A percentile compares a stretch with the other conserved stretches of the same genome.
Conservation (phyloP, 2,113 vertebrate species). For the Rissa tridactyla region DNA sequence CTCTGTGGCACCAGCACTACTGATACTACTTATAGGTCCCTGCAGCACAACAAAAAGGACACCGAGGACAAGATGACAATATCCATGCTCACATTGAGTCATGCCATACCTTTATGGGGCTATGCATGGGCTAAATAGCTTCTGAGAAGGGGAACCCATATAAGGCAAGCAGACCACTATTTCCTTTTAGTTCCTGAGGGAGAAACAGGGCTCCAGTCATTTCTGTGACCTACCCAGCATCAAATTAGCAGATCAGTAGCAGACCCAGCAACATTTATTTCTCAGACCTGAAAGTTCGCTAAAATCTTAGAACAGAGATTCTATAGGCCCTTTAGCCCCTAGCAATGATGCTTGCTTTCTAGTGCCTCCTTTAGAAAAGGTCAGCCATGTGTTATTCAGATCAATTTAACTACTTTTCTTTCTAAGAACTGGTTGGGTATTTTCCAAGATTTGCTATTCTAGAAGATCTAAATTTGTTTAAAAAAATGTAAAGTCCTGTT, state of each 20-base stretch:
- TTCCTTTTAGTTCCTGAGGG: neutral
- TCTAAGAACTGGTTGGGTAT: neutral
- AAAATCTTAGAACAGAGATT: neutral
- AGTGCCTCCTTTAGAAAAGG: neutral
- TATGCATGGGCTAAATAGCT: neutral
- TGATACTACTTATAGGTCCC: neutral
- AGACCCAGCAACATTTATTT: neutral
- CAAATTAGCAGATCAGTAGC: neutral
- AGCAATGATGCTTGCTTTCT: neutral
- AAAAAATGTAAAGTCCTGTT: neutral
- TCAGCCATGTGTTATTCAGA: neutral
- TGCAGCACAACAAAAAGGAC: neutral
- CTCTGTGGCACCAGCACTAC: neutral
- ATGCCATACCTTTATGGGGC: neutral
- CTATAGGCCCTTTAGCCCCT: neutral
- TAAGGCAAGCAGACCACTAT: neutral
- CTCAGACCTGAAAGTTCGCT: neutral
- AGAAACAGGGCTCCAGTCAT: neutral
- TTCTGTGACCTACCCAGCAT: neutral
- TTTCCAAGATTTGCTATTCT: neutral
- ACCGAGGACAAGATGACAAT: neutral
- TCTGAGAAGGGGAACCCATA: neutral
- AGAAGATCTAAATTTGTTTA: neutral
- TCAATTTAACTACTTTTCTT: neutral
- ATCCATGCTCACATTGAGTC: no score